A percentile compares a stretch with the other conserved stretches of the same genome.
Evolutionary conservation across 2,888 invertebrate species (phyloP).

Genomic region (Entomobrya multifasciata): DNA sequence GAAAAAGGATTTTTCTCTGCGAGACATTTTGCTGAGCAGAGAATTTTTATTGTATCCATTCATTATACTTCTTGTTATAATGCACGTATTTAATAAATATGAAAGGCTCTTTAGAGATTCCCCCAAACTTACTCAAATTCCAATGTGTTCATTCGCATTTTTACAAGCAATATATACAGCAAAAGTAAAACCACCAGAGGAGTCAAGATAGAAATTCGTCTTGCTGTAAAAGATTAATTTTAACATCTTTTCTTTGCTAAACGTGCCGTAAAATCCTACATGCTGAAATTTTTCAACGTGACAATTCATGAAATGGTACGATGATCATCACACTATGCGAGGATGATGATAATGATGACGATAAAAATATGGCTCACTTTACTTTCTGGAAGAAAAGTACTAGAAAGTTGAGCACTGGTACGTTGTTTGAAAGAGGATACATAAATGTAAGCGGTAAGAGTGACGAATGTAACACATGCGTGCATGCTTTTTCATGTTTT

Average conservation of each 20-base stretch:
- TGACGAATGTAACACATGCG: too few species aligned
- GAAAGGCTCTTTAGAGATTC: neutral
- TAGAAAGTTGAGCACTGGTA: neutral
- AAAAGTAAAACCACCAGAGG: neutral
- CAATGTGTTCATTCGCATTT: neutral
- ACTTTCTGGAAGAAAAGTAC: neutral
- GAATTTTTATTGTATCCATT: constrained; percentile 17
- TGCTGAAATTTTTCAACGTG: constrained; percentile 23
- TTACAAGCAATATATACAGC: neutral
- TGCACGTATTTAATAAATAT: constrained; percentile 27
- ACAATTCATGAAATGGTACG: neutral
- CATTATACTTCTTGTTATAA: constrained; percentile 29
- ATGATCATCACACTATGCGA: neutral
- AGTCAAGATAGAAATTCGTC: neutral
- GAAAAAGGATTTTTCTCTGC: neutral
- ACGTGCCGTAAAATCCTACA: constrained; percentile 26
- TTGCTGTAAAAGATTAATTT: constrained; percentile 46
- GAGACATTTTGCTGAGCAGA: neutral
- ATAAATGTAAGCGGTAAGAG: neutral
- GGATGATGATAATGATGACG: neutral
- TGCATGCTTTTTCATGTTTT: neutral
- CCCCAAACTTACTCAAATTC: neutral
- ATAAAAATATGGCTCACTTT: constrained; percentile 13
- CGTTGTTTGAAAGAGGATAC: neutral
- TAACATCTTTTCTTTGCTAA: constrained; percentile 19